Evolutionary conservation across 2,797 vertebrate species (phyloP).

Genomic region (Sparidentex hasta): DNA sequence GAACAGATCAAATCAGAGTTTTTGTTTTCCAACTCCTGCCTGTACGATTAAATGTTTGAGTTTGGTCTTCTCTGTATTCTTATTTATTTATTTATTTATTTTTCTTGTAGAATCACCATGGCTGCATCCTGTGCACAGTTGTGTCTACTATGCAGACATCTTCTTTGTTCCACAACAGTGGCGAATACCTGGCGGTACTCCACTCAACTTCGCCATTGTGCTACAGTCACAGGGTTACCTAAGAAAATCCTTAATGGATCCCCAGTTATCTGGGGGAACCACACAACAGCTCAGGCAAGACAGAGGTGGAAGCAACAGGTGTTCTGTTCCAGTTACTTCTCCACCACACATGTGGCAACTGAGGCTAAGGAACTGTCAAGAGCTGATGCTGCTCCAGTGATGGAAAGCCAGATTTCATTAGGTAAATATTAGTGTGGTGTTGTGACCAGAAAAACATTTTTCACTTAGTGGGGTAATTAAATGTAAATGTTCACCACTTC

Average conservation of each 20-base stretch:
- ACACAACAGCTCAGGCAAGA: conserved; percentile 9
- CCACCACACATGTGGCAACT: conserved; percentile 49
- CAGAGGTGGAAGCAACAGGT: conserved; percentile 47
- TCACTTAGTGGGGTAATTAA: neutral
- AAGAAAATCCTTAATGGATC: conserved; percentile 12
- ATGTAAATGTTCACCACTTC: neutral
- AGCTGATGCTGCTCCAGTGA: conserved; percentile 72
- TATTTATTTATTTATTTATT: conserved; percentile 1
- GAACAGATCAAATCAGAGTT: neutral
- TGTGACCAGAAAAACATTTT: neutral
- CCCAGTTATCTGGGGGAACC: conserved; percentile 9
- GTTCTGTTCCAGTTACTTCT: conserved; percentile 46
- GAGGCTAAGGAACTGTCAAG: conserved; percentile 37
- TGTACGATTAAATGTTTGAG: neutral
- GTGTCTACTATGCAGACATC: conserved; percentile 71
- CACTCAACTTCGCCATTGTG: conserved; percentile 18
- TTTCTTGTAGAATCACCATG: conserved; percentile 66
- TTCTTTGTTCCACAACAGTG: conserved; percentile 53
- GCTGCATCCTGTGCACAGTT: conserved; percentile 61
- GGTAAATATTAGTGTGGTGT: conserved; percentile 59
- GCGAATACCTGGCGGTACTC: conserved; percentile 22
- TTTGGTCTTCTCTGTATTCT: neutral
- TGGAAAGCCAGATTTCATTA: conserved; percentile 69
- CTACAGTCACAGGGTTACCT: neutral
- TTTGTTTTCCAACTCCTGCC: neutral